Base-by-base conservation (phyloP, 2,797 vertebrate species). In the Hyperoplus lanceolatus region DNA sequence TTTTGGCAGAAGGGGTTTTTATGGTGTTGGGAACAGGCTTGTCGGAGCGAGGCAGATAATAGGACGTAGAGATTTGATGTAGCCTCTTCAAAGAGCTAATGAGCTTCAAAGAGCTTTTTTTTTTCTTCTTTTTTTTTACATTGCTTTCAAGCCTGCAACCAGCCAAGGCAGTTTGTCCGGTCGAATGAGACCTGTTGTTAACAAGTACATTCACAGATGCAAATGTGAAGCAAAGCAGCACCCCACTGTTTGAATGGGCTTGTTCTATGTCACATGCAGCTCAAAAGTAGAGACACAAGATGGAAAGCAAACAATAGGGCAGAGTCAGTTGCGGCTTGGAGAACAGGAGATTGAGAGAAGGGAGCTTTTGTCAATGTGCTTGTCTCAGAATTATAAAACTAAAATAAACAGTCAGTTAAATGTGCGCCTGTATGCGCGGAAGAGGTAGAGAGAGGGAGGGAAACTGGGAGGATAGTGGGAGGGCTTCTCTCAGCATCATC, bases 401-500 rank as follows among this genome's bases (percentile, higher is more conserved):
- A 29, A 29, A 29, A 29, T 59, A 42, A 38, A 41, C 46, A 73
- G 58, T 53, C 53, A 60, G 67, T 55, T 65, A 69, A 76, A 70
- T 29, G 5, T 63, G 71, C 12, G 50, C 59, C 70, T 64, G 69
- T 51, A 53, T 76, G 61, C 66, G 78, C 81, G 77, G 29, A 57
- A 63, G 51, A 59, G 49, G 59, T 81, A 76, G 61, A 61, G 50
- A 42, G 68, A 75, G 73, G 70, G 79, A 74, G 80, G 56, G 56
- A 59, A 72, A 81, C 29, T 4, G 82, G 45, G 78, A 77, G 76
- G 78, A 53, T 48, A 67, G 83, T 73, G 83, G 86, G 87, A 86
- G 86, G 90, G 90, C 86, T 88, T 55, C 84, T 86, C 84, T 83
- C 84, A 84, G 86, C 88, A 93, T 91, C 92, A 83, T 90, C 84